Percentiles rank a stretch among this genome's conserved stretches.
Conservation (phyloP, 2,113 vertebrate genomes). For the Passerina amoena region DNA sequence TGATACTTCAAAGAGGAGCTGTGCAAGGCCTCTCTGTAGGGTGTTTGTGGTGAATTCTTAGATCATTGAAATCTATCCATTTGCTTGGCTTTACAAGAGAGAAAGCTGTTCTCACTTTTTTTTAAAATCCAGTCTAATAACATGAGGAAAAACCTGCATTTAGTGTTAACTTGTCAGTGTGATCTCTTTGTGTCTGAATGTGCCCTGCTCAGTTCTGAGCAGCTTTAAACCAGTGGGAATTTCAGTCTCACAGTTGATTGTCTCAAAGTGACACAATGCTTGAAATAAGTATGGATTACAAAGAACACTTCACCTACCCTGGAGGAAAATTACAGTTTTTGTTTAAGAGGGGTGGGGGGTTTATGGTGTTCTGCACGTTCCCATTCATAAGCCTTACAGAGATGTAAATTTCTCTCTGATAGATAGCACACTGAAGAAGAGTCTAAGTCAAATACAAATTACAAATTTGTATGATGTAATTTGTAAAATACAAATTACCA, state of each 20-base stretch:
- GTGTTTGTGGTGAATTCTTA: slow-evolving; percentile 73
- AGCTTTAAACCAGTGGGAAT: slow-evolving; percentile 65
- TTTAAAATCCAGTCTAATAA: slow-evolving; percentile 70
- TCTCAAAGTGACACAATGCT: not conserved
- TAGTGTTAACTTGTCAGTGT: slow-evolving; percentile 71
- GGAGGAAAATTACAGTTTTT: not conserved
- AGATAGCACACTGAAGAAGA: not conserved
- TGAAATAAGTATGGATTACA: not conserved
- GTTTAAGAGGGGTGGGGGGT: not conserved
- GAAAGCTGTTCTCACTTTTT: slow-evolving; percentile 80
- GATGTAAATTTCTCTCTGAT: not conserved
- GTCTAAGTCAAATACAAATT: not conserved
- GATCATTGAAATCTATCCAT: slow-evolving; percentile 77
- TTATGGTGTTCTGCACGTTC: not conserved
- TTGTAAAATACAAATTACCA: not conserved
- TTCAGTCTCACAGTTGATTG: slow-evolving; percentile 34
- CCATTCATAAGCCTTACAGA: not conserved
- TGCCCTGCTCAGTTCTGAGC: slow-evolving; percentile 10
- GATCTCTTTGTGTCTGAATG: slow-evolving; percentile 72
- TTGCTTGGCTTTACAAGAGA: slow-evolving; percentile 79
- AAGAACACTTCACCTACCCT: not conserved
- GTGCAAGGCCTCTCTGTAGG: not conserved
- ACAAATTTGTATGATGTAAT: not conserved
- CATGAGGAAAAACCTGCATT: slow-evolving; percentile 67
- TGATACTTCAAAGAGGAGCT: slow-evolving; percentile 9